phyloP scores from a whole-genome alignment of 2,888 invertebrate species.

The Drosophila tanythrix region DNA sequence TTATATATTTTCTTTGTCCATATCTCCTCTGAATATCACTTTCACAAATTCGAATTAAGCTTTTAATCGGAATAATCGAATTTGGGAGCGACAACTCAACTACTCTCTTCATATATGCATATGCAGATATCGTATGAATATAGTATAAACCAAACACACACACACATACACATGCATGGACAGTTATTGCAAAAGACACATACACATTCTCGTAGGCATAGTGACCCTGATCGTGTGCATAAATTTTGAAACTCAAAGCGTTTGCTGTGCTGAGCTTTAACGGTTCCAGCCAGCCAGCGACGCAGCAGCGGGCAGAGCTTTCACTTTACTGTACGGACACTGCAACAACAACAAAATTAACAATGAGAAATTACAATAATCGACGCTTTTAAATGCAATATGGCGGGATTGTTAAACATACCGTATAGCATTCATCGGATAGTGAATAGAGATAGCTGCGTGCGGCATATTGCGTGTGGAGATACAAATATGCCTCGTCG shows the following conservation, averaged over 20 bases:
- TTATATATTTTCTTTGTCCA: not conserved
- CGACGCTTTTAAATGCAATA: slow-evolving; percentile 15
- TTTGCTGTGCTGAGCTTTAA: slow-evolving; percentile 86
- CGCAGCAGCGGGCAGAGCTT: slow-evolving; percentile 65
- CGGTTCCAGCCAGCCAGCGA: slow-evolving; percentile 62
- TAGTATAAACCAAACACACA: not conserved
- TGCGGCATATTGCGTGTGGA: slow-evolving; percentile 79
- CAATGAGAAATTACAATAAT: not conserved
- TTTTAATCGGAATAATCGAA: not conserved
- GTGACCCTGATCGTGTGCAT: slow-evolving; percentile 85
- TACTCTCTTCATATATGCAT: slow-evolving; percentile 1
- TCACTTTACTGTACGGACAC: slow-evolving; percentile 88
- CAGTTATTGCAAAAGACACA: slow-evolving; percentile 23
- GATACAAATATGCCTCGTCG: slow-evolving; percentile 89
- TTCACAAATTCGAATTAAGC: not conserved
- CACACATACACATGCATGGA: not conserved
- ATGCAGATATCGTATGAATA: not conserved
- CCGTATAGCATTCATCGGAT: slow-evolving; percentile 90
- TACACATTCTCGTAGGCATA: slow-evolving; percentile 84
- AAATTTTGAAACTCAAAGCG: slow-evolving; percentile 87
- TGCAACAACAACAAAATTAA: slow-evolving; percentile 71
- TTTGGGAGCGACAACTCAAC: not conserved
- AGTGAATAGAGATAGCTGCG: slow-evolving; percentile 88
- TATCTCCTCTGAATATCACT: not conserved
- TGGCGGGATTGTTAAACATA: slow-evolving; percentile 83